Percentiles rank a stretch among this genome's conserved stretches.
Evolutionary conservation across 2,888 invertebrate species (phyloP).

Genomic region (Parasteatoda lunata): DNA sequence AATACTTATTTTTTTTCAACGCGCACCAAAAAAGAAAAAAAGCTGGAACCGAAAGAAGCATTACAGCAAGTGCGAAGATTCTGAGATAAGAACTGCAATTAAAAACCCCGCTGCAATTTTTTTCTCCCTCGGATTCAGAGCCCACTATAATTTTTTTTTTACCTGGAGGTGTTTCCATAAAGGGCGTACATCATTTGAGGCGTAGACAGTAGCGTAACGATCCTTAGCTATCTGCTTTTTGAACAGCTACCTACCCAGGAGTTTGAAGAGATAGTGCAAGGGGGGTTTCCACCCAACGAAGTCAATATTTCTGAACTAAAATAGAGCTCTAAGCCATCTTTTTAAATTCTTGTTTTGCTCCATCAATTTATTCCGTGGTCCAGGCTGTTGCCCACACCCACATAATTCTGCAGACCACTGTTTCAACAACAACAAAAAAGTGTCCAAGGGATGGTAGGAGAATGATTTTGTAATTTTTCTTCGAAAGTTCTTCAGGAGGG

Average conservation of each 20-base stretch:
- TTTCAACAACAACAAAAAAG: too few species aligned
- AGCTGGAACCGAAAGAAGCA: background rate
- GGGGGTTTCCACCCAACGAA: background rate
- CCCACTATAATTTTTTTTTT: background rate
- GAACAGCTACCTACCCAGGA: background rate
- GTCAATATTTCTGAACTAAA: background rate
- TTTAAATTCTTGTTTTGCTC: background rate
- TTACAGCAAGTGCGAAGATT: background rate
- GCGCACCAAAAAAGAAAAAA: background rate
- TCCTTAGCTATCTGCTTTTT: background rate
- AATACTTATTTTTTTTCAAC: background rate
- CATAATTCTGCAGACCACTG: background rate
- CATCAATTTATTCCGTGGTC: background rate
- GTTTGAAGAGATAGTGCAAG: background rate
- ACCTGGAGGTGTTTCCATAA: background rate
- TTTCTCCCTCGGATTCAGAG: background rate
- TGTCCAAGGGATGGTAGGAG: background rate
- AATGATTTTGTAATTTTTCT: background rate
- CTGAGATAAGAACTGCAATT: background rate
- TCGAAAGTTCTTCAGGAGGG: background rate
- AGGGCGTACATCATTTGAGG: background rate
- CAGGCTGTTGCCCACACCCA: background rate
- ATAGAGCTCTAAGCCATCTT: background rate
- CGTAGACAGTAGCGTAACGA: background rate
- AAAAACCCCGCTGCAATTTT: background rate